Evolutionary conservation across 1,140 invertebrate species (phyloP).

Genomic region (Cephus cinctus): DNA sequence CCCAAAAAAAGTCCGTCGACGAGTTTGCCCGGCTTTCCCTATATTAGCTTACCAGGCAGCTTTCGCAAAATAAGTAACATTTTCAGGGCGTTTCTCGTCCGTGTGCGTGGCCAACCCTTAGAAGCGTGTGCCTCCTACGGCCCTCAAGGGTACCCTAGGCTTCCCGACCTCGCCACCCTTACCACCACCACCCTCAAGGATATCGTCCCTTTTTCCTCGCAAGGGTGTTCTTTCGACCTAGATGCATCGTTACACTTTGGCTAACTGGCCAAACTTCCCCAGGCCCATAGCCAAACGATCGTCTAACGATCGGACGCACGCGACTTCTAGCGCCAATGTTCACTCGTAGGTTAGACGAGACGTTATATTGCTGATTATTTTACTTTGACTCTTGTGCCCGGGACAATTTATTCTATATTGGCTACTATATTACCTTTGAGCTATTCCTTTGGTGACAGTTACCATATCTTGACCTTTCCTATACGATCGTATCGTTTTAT

Average conservation of each 20-base stretch:
- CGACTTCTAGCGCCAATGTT: no score
- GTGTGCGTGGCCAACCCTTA: slow-evolving; percentile 14
- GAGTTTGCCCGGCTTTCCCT: no score
- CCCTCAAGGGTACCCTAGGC: slow-evolving; percentile 40
- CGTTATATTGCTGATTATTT: no score
- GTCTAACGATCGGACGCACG: slow-evolving; percentile 37
- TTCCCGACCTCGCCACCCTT: slow-evolving; percentile 17
- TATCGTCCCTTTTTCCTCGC: slow-evolving; percentile 26
- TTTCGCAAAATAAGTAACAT: slow-evolving; percentile 22
- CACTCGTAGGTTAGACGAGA: no score
- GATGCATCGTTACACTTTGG: slow-evolving; percentile 44
- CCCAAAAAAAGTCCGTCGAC: no score
- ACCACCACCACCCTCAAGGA: slow-evolving; percentile 11
- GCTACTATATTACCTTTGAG: no score
- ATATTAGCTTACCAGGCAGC: slow-evolving; percentile 14
- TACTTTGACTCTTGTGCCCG: no score
- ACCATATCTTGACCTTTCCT: no score
- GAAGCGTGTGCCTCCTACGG: slow-evolving; percentile 26
- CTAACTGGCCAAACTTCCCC: slow-evolving; percentile 38
- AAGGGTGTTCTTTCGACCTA: slow-evolving; percentile 28
- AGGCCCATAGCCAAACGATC: slow-evolving; percentile 36
- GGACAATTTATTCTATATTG: no score
- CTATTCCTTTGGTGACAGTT: no score
- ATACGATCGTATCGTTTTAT: no score
- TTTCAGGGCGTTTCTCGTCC: slow-evolving; percentile 22